Evolutionary conservation across 2,888 invertebrate species (phyloP).

Genomic region (Nebria brevicollis): DNA sequence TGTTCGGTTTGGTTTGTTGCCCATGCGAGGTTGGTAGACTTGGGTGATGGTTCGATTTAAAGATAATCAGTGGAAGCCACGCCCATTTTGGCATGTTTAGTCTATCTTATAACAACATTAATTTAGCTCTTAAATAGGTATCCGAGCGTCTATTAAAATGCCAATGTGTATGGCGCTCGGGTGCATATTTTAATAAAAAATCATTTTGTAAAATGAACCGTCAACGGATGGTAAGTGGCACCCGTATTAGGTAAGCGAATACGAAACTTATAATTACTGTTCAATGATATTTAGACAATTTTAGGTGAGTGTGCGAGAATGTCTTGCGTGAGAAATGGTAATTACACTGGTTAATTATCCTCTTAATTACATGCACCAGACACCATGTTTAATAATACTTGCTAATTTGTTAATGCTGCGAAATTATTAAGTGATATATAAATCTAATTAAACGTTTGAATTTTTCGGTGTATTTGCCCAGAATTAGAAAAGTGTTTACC

Average conservation of each 20-base stretch:
- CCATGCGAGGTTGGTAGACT: slow-evolving; percentile 29
- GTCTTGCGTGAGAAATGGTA: slow-evolving; percentile 33
- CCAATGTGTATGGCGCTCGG: slow-evolving; percentile 49
- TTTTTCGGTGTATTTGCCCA: neutral
- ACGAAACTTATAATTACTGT: slow-evolving; percentile 27
- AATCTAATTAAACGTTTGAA: neutral
- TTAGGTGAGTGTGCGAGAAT: slow-evolving; percentile 25
- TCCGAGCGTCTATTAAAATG: slow-evolving; percentile 57
- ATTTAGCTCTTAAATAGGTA: slow-evolving; percentile 60
- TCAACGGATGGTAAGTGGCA: neutral
- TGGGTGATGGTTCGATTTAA: slow-evolving; percentile 23
- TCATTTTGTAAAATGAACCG: neutral
- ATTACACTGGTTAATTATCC: slow-evolving; percentile 36
- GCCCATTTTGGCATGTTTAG: slow-evolving; percentile 56
- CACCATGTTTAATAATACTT: slow-evolving; percentile 27
- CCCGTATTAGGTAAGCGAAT: neutral
- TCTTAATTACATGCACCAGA: slow-evolving; percentile 39
- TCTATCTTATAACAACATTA: slow-evolving; percentile 59
- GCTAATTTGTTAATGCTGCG: slow-evolving; percentile 39
- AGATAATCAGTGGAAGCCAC: slow-evolving; percentile 51
- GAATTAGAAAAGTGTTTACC: no score
- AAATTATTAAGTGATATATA: slow-evolving; percentile 1
- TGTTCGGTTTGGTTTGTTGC: slow-evolving; percentile 26
- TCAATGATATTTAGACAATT: slow-evolving; percentile 42
- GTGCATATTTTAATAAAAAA: slow-evolving; percentile 9